Conservation (phyloP, 2,888 invertebrate genomes). For the Adelognathus sp. region DNA sequence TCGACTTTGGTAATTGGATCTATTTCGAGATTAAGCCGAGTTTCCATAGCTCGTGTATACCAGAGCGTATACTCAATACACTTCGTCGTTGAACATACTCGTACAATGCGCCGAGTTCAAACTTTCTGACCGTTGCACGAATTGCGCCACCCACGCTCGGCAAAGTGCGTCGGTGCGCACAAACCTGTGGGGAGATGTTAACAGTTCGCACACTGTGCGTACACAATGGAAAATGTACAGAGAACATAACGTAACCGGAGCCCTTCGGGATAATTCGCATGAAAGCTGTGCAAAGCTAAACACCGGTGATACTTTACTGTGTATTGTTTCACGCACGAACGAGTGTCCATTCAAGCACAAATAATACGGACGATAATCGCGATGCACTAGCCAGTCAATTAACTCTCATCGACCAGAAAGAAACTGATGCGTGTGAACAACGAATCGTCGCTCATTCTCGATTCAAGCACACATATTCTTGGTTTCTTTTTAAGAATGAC, state of each 20-base stretch:
- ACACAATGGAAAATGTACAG: neutral
- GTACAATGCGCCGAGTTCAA: slow-evolving; percentile 8
- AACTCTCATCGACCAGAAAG: too few relatives aligned
- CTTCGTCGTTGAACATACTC: neutral
- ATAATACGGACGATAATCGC: neutral
- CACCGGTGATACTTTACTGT: neutral
- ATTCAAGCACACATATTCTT: too few relatives aligned
- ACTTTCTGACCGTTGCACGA: slow-evolving; percentile 30
- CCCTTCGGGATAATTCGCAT: neutral
- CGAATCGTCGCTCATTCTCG: too few relatives aligned
- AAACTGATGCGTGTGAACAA: too few relatives aligned
- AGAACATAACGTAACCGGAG: neutral
- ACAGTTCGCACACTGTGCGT: neutral
- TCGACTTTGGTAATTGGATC: slow-evolving; percentile 54
- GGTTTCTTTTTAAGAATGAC: too few relatives aligned
- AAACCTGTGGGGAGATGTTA: neutral
- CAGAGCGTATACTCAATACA: neutral
- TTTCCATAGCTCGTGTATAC: slow-evolving; percentile 36
- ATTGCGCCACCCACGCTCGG: slow-evolving; percentile 47
- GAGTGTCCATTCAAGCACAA: neutral
- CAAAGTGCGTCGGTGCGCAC: slow-evolving; percentile 16
- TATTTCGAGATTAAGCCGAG: slow-evolving; percentile 58
- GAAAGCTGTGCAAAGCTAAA: neutral
- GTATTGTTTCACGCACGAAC: slow-evolving; percentile 2
- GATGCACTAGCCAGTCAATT: too few relatives aligned